Percentiles rank a stretch among this genome's conserved stretches.
These are phyloP conservation scores for Aphaenogaster floridana DNA, from an alignment of 1,140 invertebrate genomes.

Conservation along the genomic window DNA sequence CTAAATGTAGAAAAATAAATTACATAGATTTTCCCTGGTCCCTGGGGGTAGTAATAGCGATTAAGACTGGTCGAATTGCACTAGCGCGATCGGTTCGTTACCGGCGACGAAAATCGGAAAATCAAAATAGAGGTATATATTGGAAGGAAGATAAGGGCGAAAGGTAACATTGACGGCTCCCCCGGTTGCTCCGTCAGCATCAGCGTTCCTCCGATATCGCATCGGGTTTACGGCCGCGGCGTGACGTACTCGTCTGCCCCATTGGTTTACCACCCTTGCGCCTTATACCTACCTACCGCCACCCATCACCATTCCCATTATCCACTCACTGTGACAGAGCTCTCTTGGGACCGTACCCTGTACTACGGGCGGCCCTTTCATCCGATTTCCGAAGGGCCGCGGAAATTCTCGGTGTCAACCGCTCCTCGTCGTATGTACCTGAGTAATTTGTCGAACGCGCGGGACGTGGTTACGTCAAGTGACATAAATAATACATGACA, in stretches of 20 bases:
- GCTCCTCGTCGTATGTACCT: constrained; percentile 58
- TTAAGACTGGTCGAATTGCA: background rate
- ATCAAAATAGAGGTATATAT: constrained; percentile 70
- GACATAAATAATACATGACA: constrained; percentile 47
- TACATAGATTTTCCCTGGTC: background rate
- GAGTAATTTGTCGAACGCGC: constrained; percentile 48
- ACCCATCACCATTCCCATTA: constrained; percentile 85
- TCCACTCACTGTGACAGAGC: constrained; percentile 85
- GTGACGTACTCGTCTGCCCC: constrained; percentile 85
- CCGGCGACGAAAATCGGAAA: constrained; percentile 43
- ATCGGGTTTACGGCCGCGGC: constrained; percentile 85
- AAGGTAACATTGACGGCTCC: constrained; percentile 85
- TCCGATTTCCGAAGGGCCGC: constrained; percentile 69
- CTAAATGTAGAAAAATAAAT: background rate
- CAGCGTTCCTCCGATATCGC: constrained; percentile 84
- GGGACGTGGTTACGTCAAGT: constrained; percentile 49
- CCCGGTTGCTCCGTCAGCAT: constrained; percentile 84
- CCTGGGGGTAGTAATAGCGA: background rate
- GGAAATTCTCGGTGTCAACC: constrained; percentile 65
- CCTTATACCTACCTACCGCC: constrained; percentile 74
- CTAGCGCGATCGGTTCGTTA: constrained; percentile 37
- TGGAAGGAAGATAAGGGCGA: constrained; percentile 63
- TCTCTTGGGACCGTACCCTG: constrained; percentile 80
- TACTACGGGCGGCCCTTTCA: constrained; percentile 71
- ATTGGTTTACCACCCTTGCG: constrained; percentile 76